A percentile compares a stretch with the other conserved stretches of the same genome.
phyloP scores from a whole-genome alignment of 1,140 invertebrate genomes.

The Pomacea maculata region DNA sequence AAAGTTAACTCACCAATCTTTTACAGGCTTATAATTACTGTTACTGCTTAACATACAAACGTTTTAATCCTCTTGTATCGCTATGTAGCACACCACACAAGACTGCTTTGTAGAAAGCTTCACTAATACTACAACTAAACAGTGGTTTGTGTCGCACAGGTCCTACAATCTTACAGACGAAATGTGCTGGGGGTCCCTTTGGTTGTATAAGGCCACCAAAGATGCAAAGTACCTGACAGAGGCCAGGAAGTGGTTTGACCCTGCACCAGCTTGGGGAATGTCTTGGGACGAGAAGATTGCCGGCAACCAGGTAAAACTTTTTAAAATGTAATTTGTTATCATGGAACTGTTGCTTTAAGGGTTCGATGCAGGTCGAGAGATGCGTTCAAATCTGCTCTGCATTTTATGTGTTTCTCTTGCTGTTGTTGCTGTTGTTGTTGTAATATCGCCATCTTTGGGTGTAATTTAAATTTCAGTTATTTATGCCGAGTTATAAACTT shows the following conservation, averaged over 20 bases:
- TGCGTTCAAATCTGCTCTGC: neutral
- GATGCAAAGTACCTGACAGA: conserved; percentile 68
- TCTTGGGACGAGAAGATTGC: conserved; percentile 72
- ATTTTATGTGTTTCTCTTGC: neutral
- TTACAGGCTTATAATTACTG: neutral
- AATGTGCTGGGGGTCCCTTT: conserved; percentile 72
- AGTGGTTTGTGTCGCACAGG: conserved; percentile 43
- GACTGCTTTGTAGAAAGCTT: no score
- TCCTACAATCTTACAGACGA: conserved; percentile 73
- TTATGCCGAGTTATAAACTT: no score
- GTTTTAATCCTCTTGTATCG: no score
- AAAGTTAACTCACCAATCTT: neutral
- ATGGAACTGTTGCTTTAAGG: neutral
- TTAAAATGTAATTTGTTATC: neutral
- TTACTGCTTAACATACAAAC: neutral
- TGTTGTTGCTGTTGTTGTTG: neutral
- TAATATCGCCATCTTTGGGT: neutral
- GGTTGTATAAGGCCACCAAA: conserved; percentile 72
- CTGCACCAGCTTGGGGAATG: conserved; percentile 57
- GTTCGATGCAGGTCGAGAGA: neutral
- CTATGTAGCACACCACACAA: no score
- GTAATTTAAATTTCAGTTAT: no score
- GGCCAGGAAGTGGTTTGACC: conserved; percentile 68
- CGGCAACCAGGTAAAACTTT: conserved; percentile 15
- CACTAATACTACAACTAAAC: no score